A percentile compares a stretch with the other conserved stretches of the same genome.
Conservation (phyloP, 2,797 vertebrate genomes). For the Pipistrellus pygmaeus region DNA sequence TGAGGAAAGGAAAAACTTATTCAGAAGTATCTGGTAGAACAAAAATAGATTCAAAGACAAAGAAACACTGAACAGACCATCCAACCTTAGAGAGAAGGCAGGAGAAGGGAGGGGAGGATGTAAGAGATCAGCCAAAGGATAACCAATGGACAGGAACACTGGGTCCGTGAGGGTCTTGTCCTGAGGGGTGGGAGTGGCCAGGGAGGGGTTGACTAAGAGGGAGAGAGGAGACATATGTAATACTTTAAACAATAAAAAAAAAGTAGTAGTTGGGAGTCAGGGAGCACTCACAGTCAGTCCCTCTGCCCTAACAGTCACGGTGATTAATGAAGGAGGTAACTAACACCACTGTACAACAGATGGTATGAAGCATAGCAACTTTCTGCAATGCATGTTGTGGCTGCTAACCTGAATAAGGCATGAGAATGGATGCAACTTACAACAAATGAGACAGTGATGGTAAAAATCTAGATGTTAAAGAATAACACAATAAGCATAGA, state of each 20-base stretch:
- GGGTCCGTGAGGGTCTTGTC: no score
- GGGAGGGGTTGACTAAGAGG: no score
- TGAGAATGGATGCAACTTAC: neutral
- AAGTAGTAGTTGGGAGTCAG: neutral
- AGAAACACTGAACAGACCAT: no score
- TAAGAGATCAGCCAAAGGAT: no score
- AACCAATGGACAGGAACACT: no score
- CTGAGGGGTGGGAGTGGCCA: no score
- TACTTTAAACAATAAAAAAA: no score
- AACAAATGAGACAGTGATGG: neutral
- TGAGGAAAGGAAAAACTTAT: neutral
- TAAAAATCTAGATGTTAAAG: conserved; percentile 48
- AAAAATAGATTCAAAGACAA: neutral
- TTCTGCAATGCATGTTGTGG: neutral
- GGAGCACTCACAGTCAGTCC: neutral
- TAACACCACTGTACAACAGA: conserved; percentile 54
- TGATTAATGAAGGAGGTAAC: conserved; percentile 53
- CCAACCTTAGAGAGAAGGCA: no score
- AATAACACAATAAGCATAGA: conserved; percentile 41
- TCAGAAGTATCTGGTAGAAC: neutral
- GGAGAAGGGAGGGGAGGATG: no score
- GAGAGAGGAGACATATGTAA: no score
- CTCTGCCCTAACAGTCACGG: neutral
- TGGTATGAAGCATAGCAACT: neutral
- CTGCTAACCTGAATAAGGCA: neutral